Evolutionary conservation across 2,888 invertebrate species (phyloP), one percentile per base, ranked within the genome.

Genomic region (Tipula helvola): DNA sequence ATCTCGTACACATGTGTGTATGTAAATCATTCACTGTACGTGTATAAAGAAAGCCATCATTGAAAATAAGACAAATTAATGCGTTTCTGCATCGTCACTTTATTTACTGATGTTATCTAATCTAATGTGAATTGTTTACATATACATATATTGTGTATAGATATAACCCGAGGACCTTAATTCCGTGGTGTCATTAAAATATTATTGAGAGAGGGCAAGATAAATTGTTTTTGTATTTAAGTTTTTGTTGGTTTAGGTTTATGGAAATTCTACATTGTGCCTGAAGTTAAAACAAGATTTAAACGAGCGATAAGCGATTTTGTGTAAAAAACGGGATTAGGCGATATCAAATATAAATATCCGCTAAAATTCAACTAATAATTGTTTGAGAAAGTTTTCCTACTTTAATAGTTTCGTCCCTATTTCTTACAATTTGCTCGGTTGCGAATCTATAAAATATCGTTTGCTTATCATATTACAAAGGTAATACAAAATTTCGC

Each of bases 81-180:
- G 41, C 84, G 84, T 84, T 84, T 84, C 84, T 86, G 52, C 52
- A 52, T 86, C 52, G 52, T 86, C 52, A 52, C 42, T 52, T 86
- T 86, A 36, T 86, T 86, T 86, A 52, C 86, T 86, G 86, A 57
- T 86, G 52, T 39, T 86, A 86, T 86, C 86, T 16, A 57, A 28
- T 28, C 16, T 28, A 44, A 18, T 86, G 28, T 86, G 42, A 47
- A 47, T 36, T 86, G 42, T 44, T 36, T 86, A 44, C 86, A 28
- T 44, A 3, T 44, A 3, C 18, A n/a, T 85, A 12, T 44, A 28
- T 44, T 44, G 16, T 36, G 13, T 36, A 36, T 84, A 18, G 16
- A 36, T 84, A 39, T 84, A 85, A 85, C 85, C 85, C 44, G 41
- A 42, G 42, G 85, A 85, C 85, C 85, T 85, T 85, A 42, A 85